phyloP scores from a whole-genome alignment of 2,113 vertebrate species.

The Chrysemys picta region DNA sequence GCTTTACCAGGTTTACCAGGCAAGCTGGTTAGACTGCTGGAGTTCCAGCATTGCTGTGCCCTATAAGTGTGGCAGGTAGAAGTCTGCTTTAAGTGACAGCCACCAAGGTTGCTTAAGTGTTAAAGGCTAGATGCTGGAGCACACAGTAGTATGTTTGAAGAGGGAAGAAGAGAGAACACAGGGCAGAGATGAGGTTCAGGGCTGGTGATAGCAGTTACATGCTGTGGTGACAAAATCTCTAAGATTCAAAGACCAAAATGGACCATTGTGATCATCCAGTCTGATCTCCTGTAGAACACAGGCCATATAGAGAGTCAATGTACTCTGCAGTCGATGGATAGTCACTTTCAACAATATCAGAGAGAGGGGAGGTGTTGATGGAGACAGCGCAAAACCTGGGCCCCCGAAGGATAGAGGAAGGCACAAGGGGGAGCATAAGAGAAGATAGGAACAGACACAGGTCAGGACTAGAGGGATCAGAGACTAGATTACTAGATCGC shows the following conservation, averaged over 20 bases:
- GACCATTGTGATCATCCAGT: neutral
- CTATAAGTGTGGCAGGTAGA: neutral
- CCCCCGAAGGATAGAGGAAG: too few species aligned
- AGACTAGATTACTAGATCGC: too few species aligned
- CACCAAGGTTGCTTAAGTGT: neutral
- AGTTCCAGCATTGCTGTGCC: neutral
- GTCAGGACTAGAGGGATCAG: too few species aligned
- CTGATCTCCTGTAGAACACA: neutral
- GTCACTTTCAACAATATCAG: conserved; percentile 6
- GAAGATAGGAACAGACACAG: too few species aligned
- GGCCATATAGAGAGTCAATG: neutral
- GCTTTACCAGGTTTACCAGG: neutral
- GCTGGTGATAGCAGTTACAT: neutral
- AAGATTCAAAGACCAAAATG: neutral
- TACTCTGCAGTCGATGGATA: neutral
- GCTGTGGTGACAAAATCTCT: neutral
- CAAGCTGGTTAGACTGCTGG: neutral
- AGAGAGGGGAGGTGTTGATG: too few species aligned
- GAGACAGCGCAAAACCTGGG: too few species aligned
- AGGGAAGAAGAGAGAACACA: neutral
- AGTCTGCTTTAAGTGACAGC: neutral
- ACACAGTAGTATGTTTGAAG: neutral
- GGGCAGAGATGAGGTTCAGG: neutral
- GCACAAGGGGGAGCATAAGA: too few species aligned
- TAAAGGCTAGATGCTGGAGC: neutral